These are phyloP conservation scores for Phylloscopus trochiloides DNA, from an alignment of 2,113 vertebrate species.

Conservation along the genomic window DNA sequence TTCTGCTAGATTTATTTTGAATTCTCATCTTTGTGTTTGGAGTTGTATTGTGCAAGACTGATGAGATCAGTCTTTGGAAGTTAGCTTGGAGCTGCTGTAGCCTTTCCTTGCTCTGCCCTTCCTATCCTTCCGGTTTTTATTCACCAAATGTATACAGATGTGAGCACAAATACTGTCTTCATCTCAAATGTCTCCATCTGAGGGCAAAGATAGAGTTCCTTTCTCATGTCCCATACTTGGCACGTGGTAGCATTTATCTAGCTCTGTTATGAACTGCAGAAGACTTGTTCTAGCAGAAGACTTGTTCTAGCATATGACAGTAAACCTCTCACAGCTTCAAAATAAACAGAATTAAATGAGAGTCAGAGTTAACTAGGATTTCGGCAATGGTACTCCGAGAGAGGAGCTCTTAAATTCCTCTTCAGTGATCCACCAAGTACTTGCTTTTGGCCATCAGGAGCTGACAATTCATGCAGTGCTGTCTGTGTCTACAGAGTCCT, in stretches of 20 bases:
- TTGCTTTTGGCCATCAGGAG: neutral
- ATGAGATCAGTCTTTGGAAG: conserved; percentile 40
- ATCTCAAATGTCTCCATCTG: neutral
- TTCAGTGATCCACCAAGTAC: neutral
- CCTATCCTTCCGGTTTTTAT: conserved; percentile 61
- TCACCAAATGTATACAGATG: conserved; percentile 35
- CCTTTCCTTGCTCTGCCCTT: conserved; percentile 49
- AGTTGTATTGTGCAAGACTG: conserved; percentile 13
- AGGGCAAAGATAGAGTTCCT: neutral
- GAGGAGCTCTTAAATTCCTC: neutral
- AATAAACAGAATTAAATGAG: neutral
- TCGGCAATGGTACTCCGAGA: neutral
- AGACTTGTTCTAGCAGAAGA: neutral
- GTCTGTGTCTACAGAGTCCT: neutral
- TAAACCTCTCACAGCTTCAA: neutral
- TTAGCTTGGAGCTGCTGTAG: neutral
- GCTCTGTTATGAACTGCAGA: neutral
- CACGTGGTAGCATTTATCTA: neutral
- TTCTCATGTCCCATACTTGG: neutral
- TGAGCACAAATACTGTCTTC: conserved; percentile 16
- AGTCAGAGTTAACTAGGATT: neutral
- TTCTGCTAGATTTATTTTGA: neutral
- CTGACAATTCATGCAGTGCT: neutral
- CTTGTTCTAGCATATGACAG: neutral
- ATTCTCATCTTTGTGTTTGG: conserved; percentile 31